These are phyloP conservation scores for Callaeas wilsoni DNA, from an alignment of 2,113 vertebrate species.

Conservation along the genomic window DNA sequence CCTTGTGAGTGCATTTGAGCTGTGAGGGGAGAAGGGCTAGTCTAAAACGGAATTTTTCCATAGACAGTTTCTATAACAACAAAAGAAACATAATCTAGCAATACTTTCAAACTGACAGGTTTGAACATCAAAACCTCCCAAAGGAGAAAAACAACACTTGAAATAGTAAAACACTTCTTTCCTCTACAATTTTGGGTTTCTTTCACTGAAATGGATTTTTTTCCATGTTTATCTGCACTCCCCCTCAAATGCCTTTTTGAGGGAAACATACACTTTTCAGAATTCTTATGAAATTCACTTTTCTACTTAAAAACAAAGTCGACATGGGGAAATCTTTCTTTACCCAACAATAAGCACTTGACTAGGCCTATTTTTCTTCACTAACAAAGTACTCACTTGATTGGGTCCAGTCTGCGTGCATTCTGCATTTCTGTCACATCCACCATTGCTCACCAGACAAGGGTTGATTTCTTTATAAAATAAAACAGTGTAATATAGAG, in stretches of 20 bases:
- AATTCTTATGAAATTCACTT: background rate
- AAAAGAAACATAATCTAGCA: background rate
- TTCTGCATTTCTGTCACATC: conserved; percentile 82
- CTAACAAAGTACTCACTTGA: conserved; percentile 72
- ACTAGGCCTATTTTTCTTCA: background rate
- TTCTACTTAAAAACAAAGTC: background rate
- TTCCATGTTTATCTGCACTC: background rate
- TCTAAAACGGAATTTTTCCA: background rate
- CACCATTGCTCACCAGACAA: conserved; percentile 79
- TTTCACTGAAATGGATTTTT: background rate
- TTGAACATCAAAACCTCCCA: background rate
- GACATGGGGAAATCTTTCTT: background rate
- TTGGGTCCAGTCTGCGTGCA: conserved; percentile 90
- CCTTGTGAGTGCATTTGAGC: background rate
- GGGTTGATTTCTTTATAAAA: conserved; percentile 87
- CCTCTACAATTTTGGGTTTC: background rate
- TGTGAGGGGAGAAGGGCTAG: background rate
- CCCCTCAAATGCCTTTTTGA: background rate
- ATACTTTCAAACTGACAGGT: background rate
- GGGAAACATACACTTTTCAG: background rate
- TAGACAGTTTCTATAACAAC: background rate
- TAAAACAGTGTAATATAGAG: background rate
- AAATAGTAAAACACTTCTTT: background rate
- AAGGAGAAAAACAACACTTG: background rate
- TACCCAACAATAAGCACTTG: background rate